Percentiles rank a stretch among this genome's conserved stretches.
Evolutionary conservation across 2,113 vertebrate species (phyloP).

Genomic region (Sisor rabdophorus): DNA sequence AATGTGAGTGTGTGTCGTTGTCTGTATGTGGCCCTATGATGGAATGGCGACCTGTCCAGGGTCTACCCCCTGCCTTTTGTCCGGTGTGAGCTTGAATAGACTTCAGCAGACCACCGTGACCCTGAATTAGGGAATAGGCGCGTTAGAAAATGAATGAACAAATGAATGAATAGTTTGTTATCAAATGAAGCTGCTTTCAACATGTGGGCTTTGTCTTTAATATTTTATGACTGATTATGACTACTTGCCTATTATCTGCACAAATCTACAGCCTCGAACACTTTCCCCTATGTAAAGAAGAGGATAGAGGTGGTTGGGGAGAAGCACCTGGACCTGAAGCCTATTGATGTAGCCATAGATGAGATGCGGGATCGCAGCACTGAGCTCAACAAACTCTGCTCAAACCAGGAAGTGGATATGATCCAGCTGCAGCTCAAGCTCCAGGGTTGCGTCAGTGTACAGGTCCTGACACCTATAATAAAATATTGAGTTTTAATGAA

Average conservation of each 20-base stretch:
- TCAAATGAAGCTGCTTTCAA: background rate
- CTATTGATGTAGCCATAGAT: constrained; percentile 91
- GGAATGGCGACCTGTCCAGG: no score
- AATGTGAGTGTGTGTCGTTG: no score
- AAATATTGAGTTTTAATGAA: background rate
- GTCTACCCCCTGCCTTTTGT: no score
- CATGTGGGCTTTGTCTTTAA: background rate
- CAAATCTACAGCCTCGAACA: constrained; percentile 74
- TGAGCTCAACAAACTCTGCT: constrained; percentile 86
- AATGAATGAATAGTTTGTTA: no score
- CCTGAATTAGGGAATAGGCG: no score
- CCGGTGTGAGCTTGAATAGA: no score
- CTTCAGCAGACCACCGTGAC: no score
- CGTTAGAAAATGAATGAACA: background rate
- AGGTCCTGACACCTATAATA: constrained; percentile 66
- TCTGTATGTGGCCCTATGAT: no score
- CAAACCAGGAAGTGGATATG: constrained; percentile 86
- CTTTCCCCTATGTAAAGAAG: constrained; percentile 95
- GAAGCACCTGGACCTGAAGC: constrained; percentile 87
- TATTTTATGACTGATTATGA: background rate
- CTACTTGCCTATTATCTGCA: background rate
- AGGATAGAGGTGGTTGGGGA: constrained; percentile 85
- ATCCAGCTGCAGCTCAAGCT: constrained; percentile 95
- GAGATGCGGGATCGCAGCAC: constrained; percentile 87
- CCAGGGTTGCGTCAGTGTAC: constrained; percentile 93